Percentiles rank a stretch among this genome's conserved stretches.
Evolutionary conservation across 2,113 vertebrate genomes (phyloP).

Genomic region (Oncorhynchus clarkii): DNA sequence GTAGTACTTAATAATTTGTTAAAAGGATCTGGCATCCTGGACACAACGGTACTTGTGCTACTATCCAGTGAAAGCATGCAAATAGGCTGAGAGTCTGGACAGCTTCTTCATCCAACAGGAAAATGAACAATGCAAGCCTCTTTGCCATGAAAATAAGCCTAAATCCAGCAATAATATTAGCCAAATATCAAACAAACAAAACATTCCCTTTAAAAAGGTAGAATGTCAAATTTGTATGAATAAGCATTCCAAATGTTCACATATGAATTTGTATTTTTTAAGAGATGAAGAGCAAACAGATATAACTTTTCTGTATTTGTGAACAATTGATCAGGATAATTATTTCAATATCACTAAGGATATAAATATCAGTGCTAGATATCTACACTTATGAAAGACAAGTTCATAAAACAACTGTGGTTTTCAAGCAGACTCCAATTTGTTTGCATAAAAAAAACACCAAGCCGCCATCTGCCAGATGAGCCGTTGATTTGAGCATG

Average conservation of each 20-base stretch:
- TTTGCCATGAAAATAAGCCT: slow-evolving; percentile 64
- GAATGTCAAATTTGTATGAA: slow-evolving; percentile 28
- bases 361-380: slow-evolving; percentile 31
- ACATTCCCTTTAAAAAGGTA: slow-evolving; percentile 68
- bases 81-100: slow-evolving; percentile 4
- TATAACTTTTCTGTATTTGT: neutral
- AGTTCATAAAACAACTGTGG: slow-evolving; percentile 64
- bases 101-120: slow-evolving; percentile 60
- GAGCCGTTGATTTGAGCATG: slow-evolving; percentile 84
- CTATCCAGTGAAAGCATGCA: slow-evolving; percentile 64
- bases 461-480: slow-evolving; percentile 80
- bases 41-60: slow-evolving; percentile 29
- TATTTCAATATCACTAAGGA: neutral
- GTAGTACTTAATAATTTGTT: neutral
- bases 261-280: slow-evolving; percentile 83
- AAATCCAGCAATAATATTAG: slow-evolving; percentile 65
- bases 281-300: slow-evolving; percentile 8
- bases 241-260: neutral
- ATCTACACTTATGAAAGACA: slow-evolving; percentile 62
- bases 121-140: slow-evolving; percentile 64
- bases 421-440: slow-evolving; percentile 69
- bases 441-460: slow-evolving; percentile 69
- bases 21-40: neutral
- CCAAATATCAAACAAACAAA: slow-evolving; percentile 41
- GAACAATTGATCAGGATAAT: neutral